phyloP scores from a whole-genome alignment of 2,113 vertebrate species.

The Labrus mixtus region DNA sequence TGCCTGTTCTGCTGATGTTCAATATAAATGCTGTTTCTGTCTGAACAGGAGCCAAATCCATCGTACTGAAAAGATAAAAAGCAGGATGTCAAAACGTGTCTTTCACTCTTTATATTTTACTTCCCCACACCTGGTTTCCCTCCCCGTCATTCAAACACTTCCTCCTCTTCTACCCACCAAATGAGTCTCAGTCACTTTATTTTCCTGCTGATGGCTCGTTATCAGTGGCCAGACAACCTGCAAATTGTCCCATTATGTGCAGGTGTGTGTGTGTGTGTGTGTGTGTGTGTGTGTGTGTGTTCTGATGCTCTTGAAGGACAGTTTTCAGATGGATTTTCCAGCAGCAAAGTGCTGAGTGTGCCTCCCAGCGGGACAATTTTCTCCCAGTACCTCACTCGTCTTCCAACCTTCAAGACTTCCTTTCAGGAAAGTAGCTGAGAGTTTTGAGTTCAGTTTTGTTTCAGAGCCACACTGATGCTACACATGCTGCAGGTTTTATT shows the following conservation, averaged over 20 bases:
- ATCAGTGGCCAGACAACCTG: constrained; percentile 6
- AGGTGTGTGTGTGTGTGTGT: constrained; percentile 24
- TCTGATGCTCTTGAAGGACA: constrained; percentile 19
- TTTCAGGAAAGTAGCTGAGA: not conserved
- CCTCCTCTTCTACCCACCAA: too few species aligned
- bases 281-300: constrained; percentile 24
- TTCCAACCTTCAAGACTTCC: not conserved
- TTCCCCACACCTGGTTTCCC: not conserved
- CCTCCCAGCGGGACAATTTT: constrained; percentile 19
- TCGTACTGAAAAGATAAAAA: constrained; percentile 26
- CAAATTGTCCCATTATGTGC: not conserved
- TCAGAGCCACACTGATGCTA: not conserved
- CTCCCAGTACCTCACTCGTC: constrained; percentile 30
- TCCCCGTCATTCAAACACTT: not conserved
- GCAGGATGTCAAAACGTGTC: constrained; percentile 9
- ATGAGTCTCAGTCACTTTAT: too few species aligned
- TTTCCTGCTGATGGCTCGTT: not conserved
- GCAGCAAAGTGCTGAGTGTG: constrained; percentile 43
- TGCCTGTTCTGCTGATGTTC: not conserved
- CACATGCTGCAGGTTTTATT: not conserved
- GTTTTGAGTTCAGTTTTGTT: too few species aligned
- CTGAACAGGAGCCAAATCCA: constrained; percentile 4
- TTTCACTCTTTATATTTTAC: not conserved
- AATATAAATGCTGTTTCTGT: not conserved
- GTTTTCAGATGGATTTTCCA: constrained; percentile 43